A percentile compares a stretch with the other conserved stretches of the same genome.
These are phyloP conservation scores for Brenthis ino DNA, from an alignment of 2,888 invertebrate species.

Conservation along the genomic window DNA sequence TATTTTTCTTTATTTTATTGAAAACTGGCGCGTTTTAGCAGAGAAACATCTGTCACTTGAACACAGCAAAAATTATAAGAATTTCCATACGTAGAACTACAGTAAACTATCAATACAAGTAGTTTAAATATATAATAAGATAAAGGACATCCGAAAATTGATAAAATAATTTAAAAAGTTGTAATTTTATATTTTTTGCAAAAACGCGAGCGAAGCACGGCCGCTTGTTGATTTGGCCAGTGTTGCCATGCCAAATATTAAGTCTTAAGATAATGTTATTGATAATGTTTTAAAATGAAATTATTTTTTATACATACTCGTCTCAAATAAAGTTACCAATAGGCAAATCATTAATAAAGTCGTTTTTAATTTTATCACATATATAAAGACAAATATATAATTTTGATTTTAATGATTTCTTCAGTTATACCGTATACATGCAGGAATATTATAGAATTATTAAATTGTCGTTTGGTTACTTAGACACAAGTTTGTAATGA, in stretches of 20 bases:
- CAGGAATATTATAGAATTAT: too few species aligned
- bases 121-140: constrained; percentile 20
- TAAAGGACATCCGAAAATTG: constrained; percentile 30
- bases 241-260: constrained; percentile 51
- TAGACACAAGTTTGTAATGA: too few species aligned
- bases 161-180: constrained; percentile 33
- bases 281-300: not conserved
- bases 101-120: constrained; percentile 21
- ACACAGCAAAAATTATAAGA: constrained; percentile 50
- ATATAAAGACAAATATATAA: too few species aligned
- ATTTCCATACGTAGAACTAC: constrained; percentile 48
- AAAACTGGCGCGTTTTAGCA: constrained; percentile 68
- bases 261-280: not conserved
- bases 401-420: too few species aligned
- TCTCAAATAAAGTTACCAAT: not conserved
- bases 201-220: constrained; percentile 48
- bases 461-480: too few species aligned
- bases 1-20: constrained; percentile 46
- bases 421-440: too few species aligned
- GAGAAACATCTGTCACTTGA: constrained; percentile 68
- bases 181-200: constrained; percentile 43
- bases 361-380: too few species aligned
- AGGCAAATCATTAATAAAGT: too few species aligned
- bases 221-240: constrained; percentile 75
- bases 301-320: not conserved